Evolutionary conservation across 2,113 vertebrate genomes (phyloP), one percentile per base, ranked within the genome.

Genomic region (Podiceps cristatus): DNA sequence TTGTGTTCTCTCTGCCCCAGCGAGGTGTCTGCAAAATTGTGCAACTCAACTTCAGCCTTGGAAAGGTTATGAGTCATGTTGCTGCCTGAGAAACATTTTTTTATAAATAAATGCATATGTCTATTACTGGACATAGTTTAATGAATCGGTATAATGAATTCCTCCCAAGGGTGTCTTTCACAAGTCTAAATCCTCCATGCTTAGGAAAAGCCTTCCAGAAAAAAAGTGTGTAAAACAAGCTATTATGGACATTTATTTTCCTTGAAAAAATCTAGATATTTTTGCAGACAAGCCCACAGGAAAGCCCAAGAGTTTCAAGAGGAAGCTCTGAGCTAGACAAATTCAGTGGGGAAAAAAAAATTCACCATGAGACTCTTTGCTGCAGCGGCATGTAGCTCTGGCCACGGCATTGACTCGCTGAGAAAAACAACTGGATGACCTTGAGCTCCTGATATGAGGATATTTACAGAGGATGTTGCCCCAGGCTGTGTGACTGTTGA

Each of bases 21-120:
- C 0, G 0, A 81, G 7, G 19, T 73, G 33, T 37, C 37, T 4
- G 0, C 67, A 52, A 77, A 85, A 78, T 35, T 13, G 25, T 37
- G 20, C 44, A 63, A 5, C 24, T 55, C 67, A 50, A 2, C 20
- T 80, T 59, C 28, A 78, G 76, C 37, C 81, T 49, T 49, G 85
- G 52, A 31, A 56, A 67, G 81, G 31, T 53, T 63, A 17, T 6
- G 28, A 75, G 37, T 76, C 25, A 23, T 0, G 0, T 42, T 91
- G 18, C 60, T 3, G 0, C 37, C 42, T 63, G 28, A 62, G 22
- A 73, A 91, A 18, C 3, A 27, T 11, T 49, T 31, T 50, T 29
- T 72, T 40, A 85, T 84, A 84, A 78, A 88, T 22, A 78, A 87
- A 47, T 56, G 29, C 3, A 1, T 59, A 18, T 50, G 37, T 44